phyloP scores from a whole-genome alignment of 2,888 invertebrate species.

The Apodemia mormo region DNA sequence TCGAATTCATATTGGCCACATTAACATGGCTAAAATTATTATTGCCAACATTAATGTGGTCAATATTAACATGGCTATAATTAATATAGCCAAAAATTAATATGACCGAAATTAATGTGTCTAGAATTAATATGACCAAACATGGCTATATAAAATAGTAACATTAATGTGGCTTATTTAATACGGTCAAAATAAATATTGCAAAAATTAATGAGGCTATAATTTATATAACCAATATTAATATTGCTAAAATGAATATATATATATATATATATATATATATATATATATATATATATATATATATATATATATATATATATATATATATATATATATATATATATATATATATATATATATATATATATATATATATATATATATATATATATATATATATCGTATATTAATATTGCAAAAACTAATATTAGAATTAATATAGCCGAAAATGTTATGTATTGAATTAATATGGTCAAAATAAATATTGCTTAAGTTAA shows the following conservation, averaged over 20 bases:
- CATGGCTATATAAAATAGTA: not conserved
- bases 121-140: not conserved
- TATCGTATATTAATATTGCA: too few relatives aligned
- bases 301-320: too few relatives aligned
- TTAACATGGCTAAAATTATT: not conserved
- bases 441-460: too few relatives aligned
- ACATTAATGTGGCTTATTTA: constrained; percentile 1
- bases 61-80: not conserved
- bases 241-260: not conserved
- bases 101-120: not conserved
- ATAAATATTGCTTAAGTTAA: not conserved
- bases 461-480: constrained; percentile 23
- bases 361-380: too few relatives aligned
- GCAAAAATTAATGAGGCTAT: not conserved
- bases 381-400: too few relatives aligned
- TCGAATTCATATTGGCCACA: not conserved
- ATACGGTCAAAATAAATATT: constrained; percentile 12
- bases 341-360: too few relatives aligned
- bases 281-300: too few relatives aligned
- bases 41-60: not conserved
- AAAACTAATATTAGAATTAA: too few relatives aligned
- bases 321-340: too few relatives aligned
- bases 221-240: not conserved
- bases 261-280: too few relatives aligned
- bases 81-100: constrained; percentile 37